Base-by-base conservation (phyloP, 1,140 invertebrate genomes). In the Onthophagus taurus region DNA sequence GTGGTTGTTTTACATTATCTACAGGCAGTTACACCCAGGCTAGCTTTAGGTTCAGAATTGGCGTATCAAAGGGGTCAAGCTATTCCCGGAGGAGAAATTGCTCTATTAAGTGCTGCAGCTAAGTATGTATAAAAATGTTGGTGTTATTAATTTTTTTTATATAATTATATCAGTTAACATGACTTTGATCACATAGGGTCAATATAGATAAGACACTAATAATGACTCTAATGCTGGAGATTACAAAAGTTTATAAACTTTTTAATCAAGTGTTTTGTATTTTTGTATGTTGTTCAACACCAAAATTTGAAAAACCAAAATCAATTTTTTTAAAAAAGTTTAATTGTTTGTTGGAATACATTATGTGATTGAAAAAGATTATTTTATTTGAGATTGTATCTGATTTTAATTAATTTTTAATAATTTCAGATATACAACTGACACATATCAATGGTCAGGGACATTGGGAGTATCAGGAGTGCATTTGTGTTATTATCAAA, bases 401-500 rank as follows among this genome's bases (percentile, higher is more conserved):
- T 33, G 19, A 41, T 44, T 37, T 14, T 48, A 38, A 35, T 30
- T 38, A 45, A 65, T 67, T n/a, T 11, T 37, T 13, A 12, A 11
- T 37, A 9, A 3, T 20, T 37, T 33, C 55, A 73, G 72, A 66
- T 64, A 80, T 66, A 67, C 83, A 58, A 71, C 69, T 50, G 70
- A 75, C 2, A 61, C 64, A 20, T 64, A 63, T 8, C 72, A 72
- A 33, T 73, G 66, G 60, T 85, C 72, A 51, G 82, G 81, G 0
- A 93, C 89, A 12, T 18, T 95, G 53, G 89, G 89, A 33, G 69
- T 78, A n/a, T 77, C 79, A 18, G 85, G 82, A 18, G 67, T 86
- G 42, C 94, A 98, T 61, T 57, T 91, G 17, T 95, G 89, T 68
- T 98, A 94, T 64, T 92, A 93, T 68, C 92, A 96, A 61, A 91